Percentiles rank a stretch among this genome's conserved stretches.
phyloP scores from a whole-genome alignment of 2,113 vertebrate genomes.

The Vulpes lagopus region DNA sequence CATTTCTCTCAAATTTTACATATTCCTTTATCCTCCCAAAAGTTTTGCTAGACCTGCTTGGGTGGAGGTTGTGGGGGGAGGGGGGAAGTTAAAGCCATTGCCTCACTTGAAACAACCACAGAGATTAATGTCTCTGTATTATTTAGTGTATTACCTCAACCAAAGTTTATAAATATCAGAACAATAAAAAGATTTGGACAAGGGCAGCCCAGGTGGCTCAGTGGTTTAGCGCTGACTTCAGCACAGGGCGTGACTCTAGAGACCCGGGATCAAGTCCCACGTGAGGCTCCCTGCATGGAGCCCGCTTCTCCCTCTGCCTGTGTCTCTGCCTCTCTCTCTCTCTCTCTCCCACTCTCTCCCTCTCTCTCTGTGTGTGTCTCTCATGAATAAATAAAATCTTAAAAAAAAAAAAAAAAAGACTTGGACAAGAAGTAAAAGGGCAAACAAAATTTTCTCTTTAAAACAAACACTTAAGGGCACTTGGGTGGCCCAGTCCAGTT shows the following conservation, averaged over 20 bases:
- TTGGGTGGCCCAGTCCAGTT: too few relatives aligned
- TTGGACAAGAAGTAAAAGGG: not conserved
- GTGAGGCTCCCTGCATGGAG: too few relatives aligned
- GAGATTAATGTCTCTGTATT: not conserved
- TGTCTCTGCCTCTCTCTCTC: too few relatives aligned
- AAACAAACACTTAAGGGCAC: not conserved
- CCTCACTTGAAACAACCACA: not conserved
- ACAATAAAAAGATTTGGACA: not conserved
- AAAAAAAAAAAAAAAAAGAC: not conserved
- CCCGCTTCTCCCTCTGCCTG: too few relatives aligned
- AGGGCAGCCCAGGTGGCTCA: too few relatives aligned
- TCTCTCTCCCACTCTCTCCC: too few relatives aligned
- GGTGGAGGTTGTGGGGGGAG: too few relatives aligned
- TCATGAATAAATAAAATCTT: too few relatives aligned
- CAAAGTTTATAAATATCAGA: constrained; percentile 10
- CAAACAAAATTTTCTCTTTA: not conserved
- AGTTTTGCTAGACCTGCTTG: not conserved
- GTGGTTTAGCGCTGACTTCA: too few relatives aligned
- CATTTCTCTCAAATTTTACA: not conserved
- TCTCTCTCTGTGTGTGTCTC: too few relatives aligned
- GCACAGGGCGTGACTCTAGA: too few relatives aligned
- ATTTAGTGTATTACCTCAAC: not conserved
- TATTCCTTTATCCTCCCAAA: not conserved
- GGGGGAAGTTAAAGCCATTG: not conserved
- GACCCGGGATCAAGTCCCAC: too few relatives aligned